phyloP scores from a whole-genome alignment of 92 coral and sea anemone species.

The Porites divaricata region DNA sequence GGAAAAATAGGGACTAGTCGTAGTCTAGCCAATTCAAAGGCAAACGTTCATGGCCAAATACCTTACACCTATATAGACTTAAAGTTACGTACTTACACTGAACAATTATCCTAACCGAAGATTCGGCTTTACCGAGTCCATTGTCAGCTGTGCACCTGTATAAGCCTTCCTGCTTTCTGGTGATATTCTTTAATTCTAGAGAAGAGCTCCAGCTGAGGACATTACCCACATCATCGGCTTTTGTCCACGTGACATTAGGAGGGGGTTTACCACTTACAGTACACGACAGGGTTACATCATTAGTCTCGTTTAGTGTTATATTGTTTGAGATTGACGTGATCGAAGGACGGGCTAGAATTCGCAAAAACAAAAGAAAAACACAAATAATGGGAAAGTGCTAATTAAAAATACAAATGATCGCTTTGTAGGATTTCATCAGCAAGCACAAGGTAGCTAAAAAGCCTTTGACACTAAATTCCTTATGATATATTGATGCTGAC shows the following conservation, averaged over 20 bases:
- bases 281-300: constrained; percentile 51
- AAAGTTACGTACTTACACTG: constrained; percentile 13
- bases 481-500: no score
- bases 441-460: no score
- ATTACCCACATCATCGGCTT: neutral
- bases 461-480: no score
- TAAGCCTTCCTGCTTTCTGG: constrained; percentile 21
- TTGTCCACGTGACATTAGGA: constrained; percentile 35
- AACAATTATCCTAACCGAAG: constrained; percentile 4
- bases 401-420: no score
- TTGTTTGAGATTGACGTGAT: constrained; percentile 46
- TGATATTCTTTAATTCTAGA: constrained; percentile 5
- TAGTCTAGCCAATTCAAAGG: no score
- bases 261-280: constrained; percentile 56
- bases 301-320: constrained; percentile 41
- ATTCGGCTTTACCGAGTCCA: neutral
- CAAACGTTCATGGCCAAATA: no score
- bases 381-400: no score
- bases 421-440: no score
- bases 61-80: no score
- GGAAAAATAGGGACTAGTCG: no score
- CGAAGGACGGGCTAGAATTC: constrained; percentile 57
- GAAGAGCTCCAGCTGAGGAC: neutral
- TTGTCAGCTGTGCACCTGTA: constrained; percentile 16
- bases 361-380: neutral